Evolutionary conservation across 2,888 invertebrate species (phyloP), one percentile per base, ranked within the genome.

Genomic region (Agrochola circellaris): DNA sequence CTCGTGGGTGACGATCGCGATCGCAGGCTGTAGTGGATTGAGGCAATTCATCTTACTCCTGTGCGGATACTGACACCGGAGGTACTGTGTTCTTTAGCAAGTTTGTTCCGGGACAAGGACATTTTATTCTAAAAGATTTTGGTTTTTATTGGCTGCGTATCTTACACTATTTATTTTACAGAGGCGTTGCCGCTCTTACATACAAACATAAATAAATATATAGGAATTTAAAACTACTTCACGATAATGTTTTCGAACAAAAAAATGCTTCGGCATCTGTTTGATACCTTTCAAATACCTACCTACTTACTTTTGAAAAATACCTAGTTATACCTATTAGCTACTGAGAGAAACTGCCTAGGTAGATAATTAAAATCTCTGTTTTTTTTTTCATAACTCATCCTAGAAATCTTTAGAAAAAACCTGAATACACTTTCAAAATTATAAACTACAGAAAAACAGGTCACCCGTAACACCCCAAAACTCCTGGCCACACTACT

Each of bases 41-140:
- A 83, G 81, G 88, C 88, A 84, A 93, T 93, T 91, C 87, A 90
- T 93, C 93, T 93, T 92, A 87, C 88, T 92, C 91, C 87, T 84
- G 85, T 89, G 86, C 84, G 89, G 88, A 82, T 84, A 89, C 86
- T 85, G 88, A 88, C 88, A 84, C 82, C 79, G 81, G 30, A 26
- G 30, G 69, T 76, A 83, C 76, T 42, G 70, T 79, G 77, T 79
- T 58, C 45, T 76, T 73, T 4, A 1, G 23, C 8, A 62, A 70
- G 51, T n/a, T 38, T 42, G 26, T 70, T 67, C 15, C n/a, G 5
- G 73, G 75, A 83, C 66, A 65, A n/a, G 2, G 15, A 42, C 0
- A 42, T 60, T 73, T 79, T 15, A 20, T 26, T 23, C 9, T 15
- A 8, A 30, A 30, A 1, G 17, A 1, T 60, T 30, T 17, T 60